Percentiles rank a stretch among this genome's conserved stretches.
phyloP scores from a whole-genome alignment of 2,113 vertebrate species.

The Galemys pyrenaicus region DNA sequence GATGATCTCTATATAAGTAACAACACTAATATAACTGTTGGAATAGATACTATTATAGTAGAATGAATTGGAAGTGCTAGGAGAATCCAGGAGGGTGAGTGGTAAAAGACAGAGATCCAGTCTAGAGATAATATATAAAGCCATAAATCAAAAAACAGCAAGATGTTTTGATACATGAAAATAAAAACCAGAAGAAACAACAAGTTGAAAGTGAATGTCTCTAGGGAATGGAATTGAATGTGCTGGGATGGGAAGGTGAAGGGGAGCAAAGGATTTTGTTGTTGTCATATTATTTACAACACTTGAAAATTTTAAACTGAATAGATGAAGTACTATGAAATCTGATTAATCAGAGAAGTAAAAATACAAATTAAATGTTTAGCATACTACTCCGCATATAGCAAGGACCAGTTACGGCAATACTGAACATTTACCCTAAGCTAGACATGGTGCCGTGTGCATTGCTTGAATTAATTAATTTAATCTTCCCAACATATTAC shows the following conservation, averaged over 20 bases:
- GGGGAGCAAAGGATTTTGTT: neutral
- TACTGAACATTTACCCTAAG: neutral
- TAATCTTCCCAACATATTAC: neutral
- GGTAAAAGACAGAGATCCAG: neutral
- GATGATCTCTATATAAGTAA: neutral
- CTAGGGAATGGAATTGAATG: neutral
- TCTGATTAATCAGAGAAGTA: neutral
- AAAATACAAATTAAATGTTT: neutral
- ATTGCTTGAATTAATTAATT: neutral
- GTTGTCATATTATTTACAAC: neutral
- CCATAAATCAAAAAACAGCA: neutral
- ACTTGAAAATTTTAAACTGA: neutral
- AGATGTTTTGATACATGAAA: neutral
- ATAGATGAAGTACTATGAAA: neutral
- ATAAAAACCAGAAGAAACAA: neutral
- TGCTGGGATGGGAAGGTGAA: too few species aligned
- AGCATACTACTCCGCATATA: neutral
- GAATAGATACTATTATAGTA: too few species aligned
- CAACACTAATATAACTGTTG: too few species aligned
- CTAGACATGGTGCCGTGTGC: neutral
- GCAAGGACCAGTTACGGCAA: neutral
- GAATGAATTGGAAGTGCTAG: neutral
- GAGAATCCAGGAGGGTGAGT: rapidly evolving
- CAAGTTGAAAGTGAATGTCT: neutral
- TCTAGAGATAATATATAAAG: neutral